phyloP scores from a whole-genome alignment of 2,888 invertebrate genomes.

The Plagodis dolabraria region DNA sequence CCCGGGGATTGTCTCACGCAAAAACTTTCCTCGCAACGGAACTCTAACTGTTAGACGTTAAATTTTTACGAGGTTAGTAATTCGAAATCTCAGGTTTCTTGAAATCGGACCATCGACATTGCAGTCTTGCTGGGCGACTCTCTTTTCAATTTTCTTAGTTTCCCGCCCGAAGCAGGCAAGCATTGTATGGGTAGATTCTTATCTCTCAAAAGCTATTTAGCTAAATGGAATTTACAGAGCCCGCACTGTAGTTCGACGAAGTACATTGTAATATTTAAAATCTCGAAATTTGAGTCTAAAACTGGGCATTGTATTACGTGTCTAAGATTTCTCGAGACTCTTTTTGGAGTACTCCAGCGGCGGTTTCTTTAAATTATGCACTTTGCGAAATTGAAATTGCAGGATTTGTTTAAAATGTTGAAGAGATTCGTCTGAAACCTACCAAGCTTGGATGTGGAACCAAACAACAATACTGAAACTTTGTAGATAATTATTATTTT shows the following conservation, averaged over 20 bases:
- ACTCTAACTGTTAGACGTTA: slow-evolving; percentile 69
- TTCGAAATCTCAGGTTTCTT: slow-evolving; percentile 76
- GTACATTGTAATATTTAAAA: slow-evolving; percentile 84
- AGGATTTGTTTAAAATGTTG: slow-evolving; percentile 20
- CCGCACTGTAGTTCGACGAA: slow-evolving; percentile 83
- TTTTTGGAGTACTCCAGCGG: slow-evolving; percentile 54
- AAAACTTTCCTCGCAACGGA: slow-evolving; percentile 66
- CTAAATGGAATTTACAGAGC: slow-evolving; percentile 85
- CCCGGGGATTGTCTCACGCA: slow-evolving; percentile 71
- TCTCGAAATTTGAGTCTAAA: slow-evolving; percentile 80
- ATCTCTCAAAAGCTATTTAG: slow-evolving; percentile 84
- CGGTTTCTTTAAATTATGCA: slow-evolving; percentile 65
- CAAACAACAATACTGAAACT: not conserved
- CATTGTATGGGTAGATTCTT: slow-evolving; percentile 84
- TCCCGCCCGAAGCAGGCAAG: slow-evolving; percentile 75
- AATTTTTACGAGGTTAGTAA: slow-evolving; percentile 77
- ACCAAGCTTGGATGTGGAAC: slow-evolving; percentile 26
- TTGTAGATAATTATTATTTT: not conserved
- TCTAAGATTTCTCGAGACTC: slow-evolving; percentile 66
- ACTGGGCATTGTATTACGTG: slow-evolving; percentile 73
- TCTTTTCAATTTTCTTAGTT: slow-evolving; percentile 85
- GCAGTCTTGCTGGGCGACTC: slow-evolving; percentile 79
- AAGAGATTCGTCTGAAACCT: slow-evolving; percentile 39
- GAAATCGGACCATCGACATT: slow-evolving; percentile 78
- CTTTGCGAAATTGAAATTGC: slow-evolving; percentile 67